Evolutionary conservation across 2,888 invertebrate genomes (phyloP), one percentile per base, ranked within the genome.

Genomic region (Limenitis camilla): DNA sequence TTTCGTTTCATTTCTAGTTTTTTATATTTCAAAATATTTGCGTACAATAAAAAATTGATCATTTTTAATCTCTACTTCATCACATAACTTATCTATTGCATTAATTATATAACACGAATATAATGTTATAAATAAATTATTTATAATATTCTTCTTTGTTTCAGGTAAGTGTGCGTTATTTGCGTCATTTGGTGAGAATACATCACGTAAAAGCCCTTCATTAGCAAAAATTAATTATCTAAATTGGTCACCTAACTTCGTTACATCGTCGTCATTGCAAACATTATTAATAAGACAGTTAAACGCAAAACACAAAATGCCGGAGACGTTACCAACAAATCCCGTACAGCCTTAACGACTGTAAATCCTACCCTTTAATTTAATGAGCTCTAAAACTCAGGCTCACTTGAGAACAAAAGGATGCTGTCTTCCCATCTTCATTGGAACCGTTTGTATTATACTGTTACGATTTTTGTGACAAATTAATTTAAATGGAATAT

Each of bases 371-470:
- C 72, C 72, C 69, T 76, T 75, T 80, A 76, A 80, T 78, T 77
- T 81, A 84, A 85, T 81, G 83, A 81, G 80, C 78, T 75, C 78
- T 81, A 77, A 81, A 83, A 81, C 73, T 77, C 83, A 83, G 79
- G 67, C 75, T 67, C 67, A 62, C 67, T 67, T 62, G 65, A 65
- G 72, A 78, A 85, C 81, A 84, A 82, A 80, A 75, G 79, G 73
- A 66, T 68, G 74, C 65, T 56, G 69, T 66, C 61, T 56, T 61
- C 64, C 65, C 65, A 68, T 76, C 81, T 81, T 77, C 77, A 76
- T 78, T 80, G 77, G 58, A 55, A 46, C 56, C 47, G 47, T 53
- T 50, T 53, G 47, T 40, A 47, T 39, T 28, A 28, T 35, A 43
- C 40, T 46, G 40, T 44, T 11, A 9, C 53, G 32, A 53, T 41